Conservation (phyloP, 2,797 vertebrate species). For the Semaprochilodus insignis region DNA sequence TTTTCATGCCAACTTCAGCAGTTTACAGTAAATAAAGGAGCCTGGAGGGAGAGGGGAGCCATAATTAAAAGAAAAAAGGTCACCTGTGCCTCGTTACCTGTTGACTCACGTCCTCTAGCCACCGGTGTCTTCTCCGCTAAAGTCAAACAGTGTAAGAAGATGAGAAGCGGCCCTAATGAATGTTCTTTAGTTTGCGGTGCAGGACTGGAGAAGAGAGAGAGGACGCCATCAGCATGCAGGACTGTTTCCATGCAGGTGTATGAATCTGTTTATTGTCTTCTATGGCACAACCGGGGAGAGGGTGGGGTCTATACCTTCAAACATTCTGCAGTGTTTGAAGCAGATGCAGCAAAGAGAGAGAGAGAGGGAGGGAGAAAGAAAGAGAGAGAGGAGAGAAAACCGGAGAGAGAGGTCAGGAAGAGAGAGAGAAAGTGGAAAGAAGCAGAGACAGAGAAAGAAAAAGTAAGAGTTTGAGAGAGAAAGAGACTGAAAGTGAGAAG, state of each 20-base stretch:
- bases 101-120: slow-evolving; percentile 43
- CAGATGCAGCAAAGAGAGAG: no score
- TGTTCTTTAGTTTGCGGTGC: slow-evolving; percentile 46
- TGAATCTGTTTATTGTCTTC: slow-evolving; percentile 26
- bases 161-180: slow-evolving; percentile 47
- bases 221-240: slow-evolving; percentile 42
- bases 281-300: not conserved
- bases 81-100: slow-evolving; percentile 53
- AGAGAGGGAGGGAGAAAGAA: not conserved
- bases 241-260: slow-evolving; percentile 19
- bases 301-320: slow-evolving; percentile 6
- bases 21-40: slow-evolving; percentile 56
- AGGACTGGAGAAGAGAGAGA: slow-evolving; percentile 21
- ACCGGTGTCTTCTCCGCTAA: slow-evolving; percentile 44
- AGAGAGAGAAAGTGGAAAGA: not conserved
- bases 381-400: not conserved
- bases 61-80: slow-evolving; percentile 59
- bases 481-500: not conserved
- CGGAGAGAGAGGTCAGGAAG: not conserved
- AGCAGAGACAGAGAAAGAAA: not conserved
- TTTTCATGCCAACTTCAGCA: slow-evolving; percentile 58
- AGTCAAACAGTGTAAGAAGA: slow-evolving; percentile 47
- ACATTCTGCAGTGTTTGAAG: not conserved
- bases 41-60: slow-evolving; percentile 44
- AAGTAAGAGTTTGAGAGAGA: not conserved